Evolutionary conservation across 2,888 invertebrate species (phyloP), one percentile per base, ranked within the genome.

Genomic region (Germaria angustata): DNA sequence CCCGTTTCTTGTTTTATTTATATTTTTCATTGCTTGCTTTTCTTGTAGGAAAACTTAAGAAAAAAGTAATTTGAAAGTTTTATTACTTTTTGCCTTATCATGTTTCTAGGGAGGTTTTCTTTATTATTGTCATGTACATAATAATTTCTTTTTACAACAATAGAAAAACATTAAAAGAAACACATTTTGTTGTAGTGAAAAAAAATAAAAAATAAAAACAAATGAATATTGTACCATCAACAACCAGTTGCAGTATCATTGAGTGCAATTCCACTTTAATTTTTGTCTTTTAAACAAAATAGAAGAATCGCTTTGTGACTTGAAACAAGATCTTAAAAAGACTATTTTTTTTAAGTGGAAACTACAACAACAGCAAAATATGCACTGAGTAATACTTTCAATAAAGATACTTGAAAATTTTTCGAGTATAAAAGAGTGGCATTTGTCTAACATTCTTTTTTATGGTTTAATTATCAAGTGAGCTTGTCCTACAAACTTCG

Each of bases 21-120:
- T 24, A 49, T 63, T 71, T 69, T 41, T 53, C 5, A 39, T 59
- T 63, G 46, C n/a, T 72, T 72, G 39, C 59, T 61, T 53, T 77
- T 51, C 34, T 66, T 72, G 53, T 32, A 59, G 24, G 17, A 28
- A 32, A 66, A 73, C 34, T 55, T 32, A 66, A 72, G 78, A 84
- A 84, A 84, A 84, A 85, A 85, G 84, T 80, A 82, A 86, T 86
- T 84, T 86, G 77, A 85, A 85, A 86, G 86, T 86, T 86, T 85
- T 86, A 86, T 86, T 86, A 84, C 85, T 85, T 85, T 85, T 83
- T 83, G 82, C 79, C 84, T 80, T 84, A 84, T 82, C 82, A 76
- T 82, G 79, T 79, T 82, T 79, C 82, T 49, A 75, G 82, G 82
- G 82, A 82, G 82, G 75, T 75, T 79, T 82, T 76, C 82, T 82